Base-by-base conservation (phyloP, 2,888 invertebrate species). In the Lepidocyrtoides sp. region DNA sequence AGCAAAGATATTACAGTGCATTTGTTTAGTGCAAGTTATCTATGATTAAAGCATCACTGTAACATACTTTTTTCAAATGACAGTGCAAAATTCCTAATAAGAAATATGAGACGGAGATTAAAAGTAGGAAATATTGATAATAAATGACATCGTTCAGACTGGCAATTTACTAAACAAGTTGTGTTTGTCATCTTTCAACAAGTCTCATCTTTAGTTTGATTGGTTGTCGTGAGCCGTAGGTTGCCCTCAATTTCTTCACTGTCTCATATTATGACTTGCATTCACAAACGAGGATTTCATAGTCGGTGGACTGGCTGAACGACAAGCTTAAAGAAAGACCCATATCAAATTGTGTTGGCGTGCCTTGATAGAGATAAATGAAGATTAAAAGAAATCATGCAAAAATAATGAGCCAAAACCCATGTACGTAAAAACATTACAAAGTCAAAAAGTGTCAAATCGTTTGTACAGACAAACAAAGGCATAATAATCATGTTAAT, bases 341-440 rank as follows among this genome's bases (percentile, higher is more conserved):
- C 3, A 44, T 20, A 14, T 12, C 1, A 63, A 63, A 29, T 23
- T 29, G 72, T 12, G 72, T 72, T 72, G 72, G 72, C 72, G 72
- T 72, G 20, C 4, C 72, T 23, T 20, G 23, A 72, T 72, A 23
- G 44, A 23, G 23, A 72, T 44, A 72, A 72, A 72, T 44, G 69
- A 44, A 23, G 14, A 29, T 23, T 72, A 44, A 10, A 72, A 72
- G 17, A 20, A 72, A 72, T 44, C 14, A 23, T 44, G 44, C 10
- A 72, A 36, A 41, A 69, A 44, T 72, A 72, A 72, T 72, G 72
- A 72, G 66, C 66, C 12, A 29, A 29, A 63, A 29, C 23, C 29
- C 66, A 36, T 69, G 66, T 69, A 69, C 17, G 17, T 60, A 14
- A 36, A 17, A 36, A 36, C 3, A 69, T 17, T 17, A 36, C 66